Evolutionary conservation across 1,140 invertebrate genomes (phyloP).

Genomic region (Eurosta solidaginis): DNA sequence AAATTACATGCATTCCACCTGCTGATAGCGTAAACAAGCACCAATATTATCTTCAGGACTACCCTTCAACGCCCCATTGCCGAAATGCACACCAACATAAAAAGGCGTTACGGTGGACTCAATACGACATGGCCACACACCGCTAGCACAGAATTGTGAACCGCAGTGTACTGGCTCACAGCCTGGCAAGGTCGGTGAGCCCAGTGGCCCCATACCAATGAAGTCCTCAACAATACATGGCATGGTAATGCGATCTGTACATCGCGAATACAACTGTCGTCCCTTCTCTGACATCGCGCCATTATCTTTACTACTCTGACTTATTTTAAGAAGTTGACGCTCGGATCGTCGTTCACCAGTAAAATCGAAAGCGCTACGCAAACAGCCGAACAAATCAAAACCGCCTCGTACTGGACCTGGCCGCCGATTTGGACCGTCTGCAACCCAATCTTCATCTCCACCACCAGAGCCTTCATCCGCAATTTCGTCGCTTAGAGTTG

Average conservation of each 20-base stretch:
- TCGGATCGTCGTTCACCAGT: constrained; percentile 41
- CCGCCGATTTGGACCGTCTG: constrained; percentile 34
- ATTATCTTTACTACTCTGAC: not conserved
- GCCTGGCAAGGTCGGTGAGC: constrained; percentile 38
- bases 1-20: constrained; percentile 67
- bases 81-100: constrained; percentile 77
- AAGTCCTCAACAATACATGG: constrained; percentile 84
- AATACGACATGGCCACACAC: constrained; percentile 67
- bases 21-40: constrained; percentile 74
- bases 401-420: constrained; percentile 47
- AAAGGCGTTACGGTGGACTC: constrained; percentile 79
- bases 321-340: constrained; percentile 31
- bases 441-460: constrained; percentile 35
- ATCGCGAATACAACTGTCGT: constrained; percentile 62
- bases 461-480: constrained; percentile 61
- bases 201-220: constrained; percentile 65
- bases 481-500: constrained; percentile 43
- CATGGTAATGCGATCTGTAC: constrained; percentile 74
- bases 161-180: constrained; percentile 74
- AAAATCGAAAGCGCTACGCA: constrained; percentile 39
- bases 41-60: constrained; percentile 79
- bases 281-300: not conserved
- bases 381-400: constrained; percentile 47
- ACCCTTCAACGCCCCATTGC: constrained; percentile 66
- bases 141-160: constrained; percentile 67